Base-by-base conservation (phyloP, 2,888 invertebrate genomes). In the Mongoloraphidia duomilia region DNA sequence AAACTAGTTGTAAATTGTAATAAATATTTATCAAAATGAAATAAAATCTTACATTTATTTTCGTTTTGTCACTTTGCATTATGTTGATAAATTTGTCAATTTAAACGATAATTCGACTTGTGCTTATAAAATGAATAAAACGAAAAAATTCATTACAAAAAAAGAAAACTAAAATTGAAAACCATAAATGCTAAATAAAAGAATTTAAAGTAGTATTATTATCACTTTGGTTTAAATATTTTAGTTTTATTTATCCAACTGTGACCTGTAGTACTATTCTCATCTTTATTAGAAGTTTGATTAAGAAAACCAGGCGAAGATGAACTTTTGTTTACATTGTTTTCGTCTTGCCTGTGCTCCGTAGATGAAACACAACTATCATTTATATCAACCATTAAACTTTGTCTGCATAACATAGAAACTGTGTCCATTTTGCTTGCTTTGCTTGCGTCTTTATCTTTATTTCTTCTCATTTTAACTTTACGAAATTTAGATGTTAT, bases 321-420 rank as follows among this genome's bases (percentile, higher is more conserved):
- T 47, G 56, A 50, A 43, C 55, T 56, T 43, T 54, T 56, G 46
- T 50, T 53, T 43, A 47, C 44, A 38, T 36, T 43, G 39, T 52
- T 52, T 45, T 50, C 49, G 56, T 49, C 46, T 51, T 53, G 46
- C 9, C 35, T 33, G 39, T 10, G 17, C 12, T 46, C 46, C 50
- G 36, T 51, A 51, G 49, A 48, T 52, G 47, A 17, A 47, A 17
- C 8, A 34, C 39, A 34, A 33, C 39, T 41, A n/a, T 51, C 54
- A 46, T 56, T 57, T 37, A 78, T 70, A 58, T 79, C 77, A 10
- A 86, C 83, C 5, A 85, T 67, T 4, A 87, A 66, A 59, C 84
- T 86, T 62, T 87, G 87, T 1, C 86, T 71, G 56, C 86, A 87
- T 5, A 87, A 70, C 2, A 77, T 72, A 0, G 84, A 78, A 0